Evolutionary conservation across 1,140 invertebrate species (phyloP).

Genomic region (Bombyx mandarina): DNA sequence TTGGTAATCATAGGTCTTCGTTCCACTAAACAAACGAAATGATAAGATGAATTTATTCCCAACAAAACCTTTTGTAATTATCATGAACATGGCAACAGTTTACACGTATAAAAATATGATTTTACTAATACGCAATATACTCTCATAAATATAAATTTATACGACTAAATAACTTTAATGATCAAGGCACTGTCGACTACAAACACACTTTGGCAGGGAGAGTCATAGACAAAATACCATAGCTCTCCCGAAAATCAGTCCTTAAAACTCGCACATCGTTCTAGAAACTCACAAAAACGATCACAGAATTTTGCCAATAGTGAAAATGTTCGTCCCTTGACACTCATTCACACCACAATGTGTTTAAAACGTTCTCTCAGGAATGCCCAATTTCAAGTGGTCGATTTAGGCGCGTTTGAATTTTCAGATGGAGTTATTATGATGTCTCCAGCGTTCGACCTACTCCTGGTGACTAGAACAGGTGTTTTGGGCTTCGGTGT

Average conservation of each 20-base stretch:
- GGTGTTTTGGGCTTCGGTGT: constrained; percentile 77
- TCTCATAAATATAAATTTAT: constrained; percentile 68
- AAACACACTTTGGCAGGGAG: constrained; percentile 70
- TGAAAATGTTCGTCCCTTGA: constrained; percentile 58
- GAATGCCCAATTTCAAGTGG: constrained; percentile 50
- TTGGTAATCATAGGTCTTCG: not conserved
- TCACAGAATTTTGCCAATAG: constrained; percentile 67
- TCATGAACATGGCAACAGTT: constrained; percentile 66
- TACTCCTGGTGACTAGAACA: constrained; percentile 74
- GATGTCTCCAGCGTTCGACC: constrained; percentile 74
- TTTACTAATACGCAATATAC: constrained; percentile 58
- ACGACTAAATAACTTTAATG: constrained; percentile 50
- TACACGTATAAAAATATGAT: constrained; percentile 69
- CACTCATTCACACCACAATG: constrained; percentile 43
- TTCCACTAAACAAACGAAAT: constrained; percentile 1
- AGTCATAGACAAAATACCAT: constrained; percentile 42
- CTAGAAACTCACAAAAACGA: constrained; percentile 42
- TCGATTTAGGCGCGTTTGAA: constrained; percentile 44
- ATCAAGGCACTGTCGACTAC: constrained; percentile 70
- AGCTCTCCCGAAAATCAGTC: constrained; percentile 33
- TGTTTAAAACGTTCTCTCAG: constrained; percentile 34
- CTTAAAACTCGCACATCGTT: constrained; percentile 32
- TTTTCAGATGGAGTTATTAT: constrained; percentile 70
- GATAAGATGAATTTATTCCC: constrained; percentile 19
- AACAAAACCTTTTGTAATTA: constrained; percentile 47